Base-by-base conservation (phyloP, 2,113 vertebrate genomes). In the Scomber colias region DNA sequence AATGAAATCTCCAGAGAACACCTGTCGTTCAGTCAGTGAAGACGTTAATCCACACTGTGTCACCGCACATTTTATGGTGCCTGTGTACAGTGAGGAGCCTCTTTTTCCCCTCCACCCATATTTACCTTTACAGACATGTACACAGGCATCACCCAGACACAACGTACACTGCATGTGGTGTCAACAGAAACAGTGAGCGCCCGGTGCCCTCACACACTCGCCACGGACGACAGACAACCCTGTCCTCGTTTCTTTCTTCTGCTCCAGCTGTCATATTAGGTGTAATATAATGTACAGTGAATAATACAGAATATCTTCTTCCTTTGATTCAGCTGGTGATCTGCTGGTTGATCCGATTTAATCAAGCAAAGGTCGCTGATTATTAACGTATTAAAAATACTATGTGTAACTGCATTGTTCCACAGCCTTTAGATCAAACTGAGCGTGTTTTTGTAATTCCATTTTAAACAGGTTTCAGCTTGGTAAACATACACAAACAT, bases 61-160 rank as follows among this genome's bases (percentile, higher is more conserved):
- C 50, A 17, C 62, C 24, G 1, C 24, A 27, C 24, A 27, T 27
- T 60, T 45, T 61, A 0, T 63, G 57, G 50, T 27, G 40, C 17
- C 49, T 55, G 54, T 17, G 12, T 51, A 15, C 27, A 19, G 49
- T 49, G 5, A 67, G 57, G 40, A 49, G 35, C n/a, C 31, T 27
- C 15, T 57, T 35, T 65, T 19, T 62, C 24, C 24, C 13, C 76
- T 71, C 24, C 44, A 35, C 86, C 88, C 14, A 66, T 90, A 89
- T 92, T 92, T 86, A 90, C 74, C 54, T 84, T 81, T 72, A 24
- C 46, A 75, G 61, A 71, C 67, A 24, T 59, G 79, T 62, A 91
- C 84, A 59, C 87, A 82, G 69, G 70, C 71, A 19, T 75, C 46
- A 15, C 13, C 74, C 68, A 68, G 51, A 70, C 89, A 88, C 79